phyloP scores from a whole-genome alignment of 1,140 invertebrate species.

The Cheumatopsyche charites region DNA sequence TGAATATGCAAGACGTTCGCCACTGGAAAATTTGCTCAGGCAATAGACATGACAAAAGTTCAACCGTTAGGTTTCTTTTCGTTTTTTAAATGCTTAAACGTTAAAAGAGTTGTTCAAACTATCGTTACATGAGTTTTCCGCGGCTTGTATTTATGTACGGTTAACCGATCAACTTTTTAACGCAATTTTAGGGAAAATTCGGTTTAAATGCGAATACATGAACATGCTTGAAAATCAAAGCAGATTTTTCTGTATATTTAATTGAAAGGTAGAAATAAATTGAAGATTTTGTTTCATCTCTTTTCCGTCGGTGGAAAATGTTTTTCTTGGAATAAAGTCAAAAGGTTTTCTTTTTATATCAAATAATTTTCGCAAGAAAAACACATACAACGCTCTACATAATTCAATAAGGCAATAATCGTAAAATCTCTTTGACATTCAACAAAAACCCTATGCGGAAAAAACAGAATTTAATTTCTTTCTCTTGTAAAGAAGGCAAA shows the following conservation, averaged over 20 bases:
- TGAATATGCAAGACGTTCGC: conserved; percentile 16
- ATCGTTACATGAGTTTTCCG: conserved; percentile 45
- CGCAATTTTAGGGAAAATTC: not conserved
- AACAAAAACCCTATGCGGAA: conserved; percentile 27
- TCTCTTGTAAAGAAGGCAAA: conserved; percentile 27
- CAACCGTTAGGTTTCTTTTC: conserved; percentile 31
- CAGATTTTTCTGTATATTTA: not conserved
- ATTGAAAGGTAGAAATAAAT: conserved; percentile 5
- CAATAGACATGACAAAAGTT: conserved; percentile 44
- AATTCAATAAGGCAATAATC: conserved; percentile 34
- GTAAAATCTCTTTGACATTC: conserved; percentile 35
- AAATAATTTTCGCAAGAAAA: conserved; percentile 25
- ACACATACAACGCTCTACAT: conserved; percentile 25
- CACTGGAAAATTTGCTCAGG: conserved; percentile 31
- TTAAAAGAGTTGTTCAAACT: conserved; percentile 46
- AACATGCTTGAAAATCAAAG: not conserved
- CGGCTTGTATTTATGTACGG: conserved; percentile 46
- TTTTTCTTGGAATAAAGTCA: conserved; percentile 27
- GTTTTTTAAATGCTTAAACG: conserved; percentile 32
- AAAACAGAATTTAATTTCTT: conserved; percentile 44
- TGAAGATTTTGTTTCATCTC: not conserved
- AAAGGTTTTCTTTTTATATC: conserved; percentile 26
- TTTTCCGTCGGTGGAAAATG: not conserved
- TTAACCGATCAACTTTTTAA: conserved; percentile 41
- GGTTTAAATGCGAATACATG: not conserved